A percentile compares a stretch with the other conserved stretches of the same genome.
Evolutionary conservation across 2,113 vertebrate genomes (phyloP).

Genomic region (Rhabdomys dilectus): DNA sequence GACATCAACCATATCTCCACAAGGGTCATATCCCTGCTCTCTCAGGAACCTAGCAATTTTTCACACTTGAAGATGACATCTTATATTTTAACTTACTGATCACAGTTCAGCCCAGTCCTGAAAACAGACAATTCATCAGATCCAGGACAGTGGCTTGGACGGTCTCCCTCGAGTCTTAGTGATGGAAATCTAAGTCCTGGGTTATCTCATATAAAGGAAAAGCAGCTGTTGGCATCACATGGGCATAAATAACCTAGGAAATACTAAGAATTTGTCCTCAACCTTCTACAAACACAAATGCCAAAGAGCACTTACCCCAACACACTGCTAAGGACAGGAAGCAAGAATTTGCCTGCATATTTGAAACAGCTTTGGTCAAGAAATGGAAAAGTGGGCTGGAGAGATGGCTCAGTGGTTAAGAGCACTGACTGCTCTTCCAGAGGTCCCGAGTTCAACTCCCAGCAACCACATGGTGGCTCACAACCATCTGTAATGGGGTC

Average conservation of each 20-base stretch:
- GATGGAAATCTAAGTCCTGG: neutral
- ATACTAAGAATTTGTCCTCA: neutral
- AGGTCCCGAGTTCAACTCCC: too few relatives aligned
- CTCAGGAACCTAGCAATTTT: neutral
- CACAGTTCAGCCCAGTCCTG: neutral
- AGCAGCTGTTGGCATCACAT: constrained; percentile 12
- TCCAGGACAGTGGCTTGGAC: neutral
- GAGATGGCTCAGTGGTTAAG: too few relatives aligned
- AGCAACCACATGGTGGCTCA: too few relatives aligned
- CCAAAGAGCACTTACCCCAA: neutral
- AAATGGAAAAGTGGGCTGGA: neutral
- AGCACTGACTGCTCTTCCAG: too few relatives aligned
- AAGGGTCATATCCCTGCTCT: neutral
- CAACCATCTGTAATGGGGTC: too few relatives aligned
- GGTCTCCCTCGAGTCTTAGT: neutral
- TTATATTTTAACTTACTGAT: neutral
- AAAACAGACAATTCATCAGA: constrained; percentile 2
- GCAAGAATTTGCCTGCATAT: neutral
- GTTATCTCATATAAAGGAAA: neutral
- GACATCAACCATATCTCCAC: neutral
- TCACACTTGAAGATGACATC: constrained; percentile 6
- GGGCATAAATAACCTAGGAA: neutral
- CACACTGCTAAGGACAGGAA: neutral
- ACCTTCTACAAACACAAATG: neutral
- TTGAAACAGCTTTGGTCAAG: neutral